phyloP scores from a whole-genome alignment of 2,797 vertebrate species.

The Ispidina lecontei region DNA sequence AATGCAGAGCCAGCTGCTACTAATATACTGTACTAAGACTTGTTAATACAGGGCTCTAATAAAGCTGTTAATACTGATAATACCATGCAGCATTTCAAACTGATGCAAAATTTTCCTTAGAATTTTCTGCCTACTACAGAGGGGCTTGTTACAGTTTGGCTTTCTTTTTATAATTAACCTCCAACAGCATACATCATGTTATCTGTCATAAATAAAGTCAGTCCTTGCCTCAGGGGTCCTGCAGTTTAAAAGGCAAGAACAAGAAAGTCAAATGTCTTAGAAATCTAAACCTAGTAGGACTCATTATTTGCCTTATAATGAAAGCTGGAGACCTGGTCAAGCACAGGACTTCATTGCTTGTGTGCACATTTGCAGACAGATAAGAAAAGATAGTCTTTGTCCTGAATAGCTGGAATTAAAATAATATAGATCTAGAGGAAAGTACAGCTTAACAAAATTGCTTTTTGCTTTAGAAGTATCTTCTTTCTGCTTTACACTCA shows the following conservation, averaged over 20 bases:
- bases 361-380: neutral
- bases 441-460: neutral
- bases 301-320: neutral
- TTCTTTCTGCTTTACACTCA: neutral
- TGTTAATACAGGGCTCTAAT: slow-evolving; percentile 56
- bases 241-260: neutral
- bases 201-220: slow-evolving; percentile 29
- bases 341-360: neutral
- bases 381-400: neutral
- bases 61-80: slow-evolving; percentile 55
- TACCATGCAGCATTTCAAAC: neutral
- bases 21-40: slow-evolving; percentile 37
- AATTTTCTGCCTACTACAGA: neutral
- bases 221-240: neutral
- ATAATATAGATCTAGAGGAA: neutral
- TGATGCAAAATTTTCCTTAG: neutral
- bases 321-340: neutral
- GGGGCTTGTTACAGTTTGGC: neutral
- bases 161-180: slow-evolving; percentile 20
- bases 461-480: neutral
- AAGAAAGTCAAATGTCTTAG: neutral
- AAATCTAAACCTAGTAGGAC: neutral
- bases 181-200: neutral
- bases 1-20: slow-evolving; percentile 64
- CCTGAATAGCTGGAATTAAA: neutral